Evolutionary conservation across 2,888 invertebrate species (phyloP), one percentile per base, ranked within the genome.

Genomic region (Brenthis hecate): DNA sequence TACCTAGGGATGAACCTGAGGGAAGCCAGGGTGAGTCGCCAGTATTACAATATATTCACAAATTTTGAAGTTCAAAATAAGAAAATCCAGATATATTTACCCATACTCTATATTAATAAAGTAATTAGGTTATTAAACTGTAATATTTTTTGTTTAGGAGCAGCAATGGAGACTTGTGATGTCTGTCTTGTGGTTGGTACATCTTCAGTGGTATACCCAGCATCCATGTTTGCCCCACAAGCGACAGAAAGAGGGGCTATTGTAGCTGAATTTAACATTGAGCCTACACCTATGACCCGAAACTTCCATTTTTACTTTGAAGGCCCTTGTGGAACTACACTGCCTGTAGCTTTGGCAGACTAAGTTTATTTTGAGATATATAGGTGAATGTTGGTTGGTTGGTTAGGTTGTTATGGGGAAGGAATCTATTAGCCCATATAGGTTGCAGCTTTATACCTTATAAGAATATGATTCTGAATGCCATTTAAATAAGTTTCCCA

Each of bases 181-280:
- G 87, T 96, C 2, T 97, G 97, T 80, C 85, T 98, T 53, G 95
- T 98, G 16, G 95, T 98, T 60, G 98, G 98, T 6, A 98, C 97
- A 14, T 97, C 97, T 0, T 97, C 97, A 0, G 94, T 97, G 0
- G 97, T 98, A 2, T 97, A 97, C 84, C 98, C 97, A 0, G 97
- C 97, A 0, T 97, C 97, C 6, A 95, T 96, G 95, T 97, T 97
- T 89, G 97, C 97, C 0, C 97, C 97, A 0, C 91, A 93, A 77
- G 96, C 96, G 0, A 96, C 96, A 0, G 88, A 92, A 0, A 92
- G 96, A 69, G 96, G 96, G 1, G 94, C 91, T 0, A 75, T 83
- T 0, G 91, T 92, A 1, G 92, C 92, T 0, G 92, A 92, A 66
- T 91, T 96, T 72, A 92, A 92, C 72, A 76, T 93, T 11, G 92